These are phyloP conservation scores for Hemistola chrysoprasaria DNA, from an alignment of 2,888 invertebrate species.

Conservation along the genomic window DNA sequence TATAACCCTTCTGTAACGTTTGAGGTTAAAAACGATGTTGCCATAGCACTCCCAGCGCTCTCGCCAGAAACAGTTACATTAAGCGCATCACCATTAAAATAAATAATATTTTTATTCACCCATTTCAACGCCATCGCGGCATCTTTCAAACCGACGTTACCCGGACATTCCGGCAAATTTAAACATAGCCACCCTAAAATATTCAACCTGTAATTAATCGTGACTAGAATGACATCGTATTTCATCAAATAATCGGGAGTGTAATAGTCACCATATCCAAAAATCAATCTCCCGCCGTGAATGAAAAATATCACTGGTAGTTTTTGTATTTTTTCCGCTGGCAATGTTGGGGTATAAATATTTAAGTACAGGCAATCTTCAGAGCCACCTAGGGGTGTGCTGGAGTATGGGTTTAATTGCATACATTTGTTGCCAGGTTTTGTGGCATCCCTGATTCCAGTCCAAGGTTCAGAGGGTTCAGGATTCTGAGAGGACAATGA, in stretches of 20 bases:
- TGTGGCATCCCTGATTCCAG: constrained; percentile 57
- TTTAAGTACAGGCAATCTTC: constrained; percentile 88
- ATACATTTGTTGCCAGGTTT: constrained; percentile 65
- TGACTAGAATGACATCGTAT: constrained; percentile 62
- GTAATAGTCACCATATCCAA: constrained; percentile 78
- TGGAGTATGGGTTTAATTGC: constrained; percentile 68
- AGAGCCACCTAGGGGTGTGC: constrained; percentile 66
- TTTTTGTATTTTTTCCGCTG: constrained; percentile 46
- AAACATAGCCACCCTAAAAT: constrained; percentile 64
- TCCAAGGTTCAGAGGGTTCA: constrained; percentile 52
- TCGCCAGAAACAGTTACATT: constrained; percentile 66
- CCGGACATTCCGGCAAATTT: constrained; percentile 61
- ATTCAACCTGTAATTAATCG: constrained; percentile 63
- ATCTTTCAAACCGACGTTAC: constrained; percentile 67
- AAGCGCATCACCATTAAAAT: constrained; percentile 57
- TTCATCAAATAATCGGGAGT: constrained; percentile 61
- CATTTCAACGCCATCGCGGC: constrained; percentile 60
- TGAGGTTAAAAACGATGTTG: constrained; percentile 48
- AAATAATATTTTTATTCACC: constrained; percentile 57
- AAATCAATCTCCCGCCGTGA: constrained; percentile 80
- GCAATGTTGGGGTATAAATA: constrained; percentile 83
- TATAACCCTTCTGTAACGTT: constrained; percentile 56
- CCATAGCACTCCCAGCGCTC: constrained; percentile 60
- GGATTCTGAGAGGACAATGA: too few species aligned
- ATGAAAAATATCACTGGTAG: constrained; percentile 81